Percentiles rank a stretch among this genome's conserved stretches.
Evolutionary conservation across 2,113 vertebrate genomes (phyloP).

Genomic region (Trochalopteron elliotii): DNA sequence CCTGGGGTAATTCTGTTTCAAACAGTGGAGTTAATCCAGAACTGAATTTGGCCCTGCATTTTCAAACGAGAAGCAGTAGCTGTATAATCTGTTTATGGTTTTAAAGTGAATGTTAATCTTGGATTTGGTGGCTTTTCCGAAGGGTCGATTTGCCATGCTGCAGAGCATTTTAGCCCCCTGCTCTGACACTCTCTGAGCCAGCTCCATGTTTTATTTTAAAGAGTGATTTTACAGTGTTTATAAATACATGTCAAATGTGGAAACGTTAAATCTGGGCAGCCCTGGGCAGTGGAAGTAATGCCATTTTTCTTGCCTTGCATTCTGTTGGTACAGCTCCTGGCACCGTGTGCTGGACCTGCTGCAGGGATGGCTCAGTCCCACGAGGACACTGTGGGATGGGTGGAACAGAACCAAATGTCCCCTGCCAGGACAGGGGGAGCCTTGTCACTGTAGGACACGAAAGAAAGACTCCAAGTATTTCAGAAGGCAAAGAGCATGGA

Average conservation of each 20-base stretch:
- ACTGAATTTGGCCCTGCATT: conserved; percentile 46
- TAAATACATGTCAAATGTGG: neutral
- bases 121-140: conserved; percentile 48
- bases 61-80: conserved; percentile 41
- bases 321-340: neutral
- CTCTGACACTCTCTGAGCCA: neutral
- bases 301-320: neutral
- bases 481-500: too few relatives aligned
- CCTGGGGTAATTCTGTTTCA: conserved; percentile 38
- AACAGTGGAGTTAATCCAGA: conserved; percentile 34
- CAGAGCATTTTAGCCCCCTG: neutral
- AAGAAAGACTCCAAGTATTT: too few relatives aligned
- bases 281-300: neutral
- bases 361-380: rapidly evolving
- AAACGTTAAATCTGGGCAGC: neutral
- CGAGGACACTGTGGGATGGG: rapidly evolving
- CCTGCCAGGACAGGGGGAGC: rapidly evolving
- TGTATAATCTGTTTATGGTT: conserved; percentile 63
- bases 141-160: neutral
- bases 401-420: rapidly evolving
- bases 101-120: conserved; percentile 60
- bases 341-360: rapidly evolving
- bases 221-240: neutral
- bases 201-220: neutral
- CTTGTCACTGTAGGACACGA: too few relatives aligned